These are phyloP conservation scores for Alsophila aescularia DNA, from an alignment of 2,888 invertebrate species.

Conservation along the genomic window DNA sequence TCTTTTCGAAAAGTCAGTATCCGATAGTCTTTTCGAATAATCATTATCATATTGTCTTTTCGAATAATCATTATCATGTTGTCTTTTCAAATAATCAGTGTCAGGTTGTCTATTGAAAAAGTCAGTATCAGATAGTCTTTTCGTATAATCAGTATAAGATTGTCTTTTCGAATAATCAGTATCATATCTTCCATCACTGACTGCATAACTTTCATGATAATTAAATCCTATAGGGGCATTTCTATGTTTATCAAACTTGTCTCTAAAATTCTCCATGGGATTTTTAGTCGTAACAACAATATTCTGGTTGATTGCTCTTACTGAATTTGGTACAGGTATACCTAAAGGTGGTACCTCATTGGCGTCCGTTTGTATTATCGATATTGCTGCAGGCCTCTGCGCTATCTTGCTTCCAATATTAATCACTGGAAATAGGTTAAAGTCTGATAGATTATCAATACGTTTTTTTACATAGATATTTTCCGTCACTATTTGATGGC, in stretches of 20 bases:
- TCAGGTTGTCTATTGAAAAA: too few species aligned
- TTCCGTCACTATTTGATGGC: not conserved
- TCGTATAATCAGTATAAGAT: too few species aligned
- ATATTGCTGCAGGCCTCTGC: slow-evolving; percentile 5
- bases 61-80: not conserved
- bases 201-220: not conserved
- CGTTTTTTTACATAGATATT: not conserved
- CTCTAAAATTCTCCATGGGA: slow-evolving; percentile 6
- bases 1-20: too few species aligned
- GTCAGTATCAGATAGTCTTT: slow-evolving; percentile 1
- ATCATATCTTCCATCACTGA: not conserved
- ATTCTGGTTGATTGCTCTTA: slow-evolving; percentile 58
- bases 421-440: not conserved
- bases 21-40: not conserved
- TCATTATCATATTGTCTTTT: too few species aligned
- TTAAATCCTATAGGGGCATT: not conserved
- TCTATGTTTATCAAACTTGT: not conserved
- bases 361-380: slow-evolving; percentile 66
- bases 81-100: too few species aligned
- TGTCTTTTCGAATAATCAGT: too few species aligned
- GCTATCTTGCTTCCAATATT: not conserved
- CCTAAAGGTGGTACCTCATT: slow-evolving; percentile 64
- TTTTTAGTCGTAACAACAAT: slow-evolving; percentile 56
- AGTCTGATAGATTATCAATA: not conserved
- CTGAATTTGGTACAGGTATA: slow-evolving; percentile 54